phyloP scores from a whole-genome alignment of 2,888 invertebrate genomes.

The Drepana falcataria region DNA sequence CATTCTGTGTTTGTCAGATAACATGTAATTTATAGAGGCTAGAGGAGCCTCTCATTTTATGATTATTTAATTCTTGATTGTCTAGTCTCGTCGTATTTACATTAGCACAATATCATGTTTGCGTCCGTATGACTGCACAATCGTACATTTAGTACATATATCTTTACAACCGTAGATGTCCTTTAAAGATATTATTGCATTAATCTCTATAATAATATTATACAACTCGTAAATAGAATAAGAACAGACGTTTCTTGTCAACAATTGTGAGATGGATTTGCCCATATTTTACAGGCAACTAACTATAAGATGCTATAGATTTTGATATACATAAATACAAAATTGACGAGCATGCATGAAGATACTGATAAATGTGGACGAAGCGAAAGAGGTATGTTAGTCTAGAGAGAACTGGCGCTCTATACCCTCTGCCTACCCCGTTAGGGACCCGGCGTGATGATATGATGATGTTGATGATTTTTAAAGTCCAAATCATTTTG shows the following conservation, averaged over 20 bases:
- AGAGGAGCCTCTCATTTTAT: constrained; percentile 63
- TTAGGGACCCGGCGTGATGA: too few relatives aligned
- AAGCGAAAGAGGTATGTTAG: too few relatives aligned
- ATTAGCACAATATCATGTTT: constrained; percentile 29
- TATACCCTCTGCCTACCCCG: too few relatives aligned
- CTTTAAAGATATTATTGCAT: constrained; percentile 27
- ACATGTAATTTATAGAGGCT: constrained; percentile 66
- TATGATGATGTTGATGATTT: too few relatives aligned
- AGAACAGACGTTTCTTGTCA: not conserved
- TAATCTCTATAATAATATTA: constrained; percentile 40
- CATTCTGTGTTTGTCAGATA: constrained; percentile 64
- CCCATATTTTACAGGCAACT: too few relatives aligned
- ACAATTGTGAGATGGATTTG: too few relatives aligned
- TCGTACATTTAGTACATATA: constrained; percentile 18
- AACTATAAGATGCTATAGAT: too few relatives aligned
- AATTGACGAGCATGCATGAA: too few relatives aligned
- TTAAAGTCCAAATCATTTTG: too few relatives aligned
- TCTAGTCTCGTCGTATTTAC: constrained; percentile 52
- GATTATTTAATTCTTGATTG: constrained; percentile 67
- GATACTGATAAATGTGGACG: too few relatives aligned
- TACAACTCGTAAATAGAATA: constrained; percentile 19
- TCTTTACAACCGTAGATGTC: constrained; percentile 36
- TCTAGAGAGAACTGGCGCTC: too few relatives aligned
- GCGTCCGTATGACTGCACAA: constrained; percentile 56
- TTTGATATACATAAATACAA: too few relatives aligned